Evolutionary conservation across 2,797 vertebrate species (phyloP), one percentile per base, ranked within the genome.

Genomic region (Lophotriccus pileatus): DNA sequence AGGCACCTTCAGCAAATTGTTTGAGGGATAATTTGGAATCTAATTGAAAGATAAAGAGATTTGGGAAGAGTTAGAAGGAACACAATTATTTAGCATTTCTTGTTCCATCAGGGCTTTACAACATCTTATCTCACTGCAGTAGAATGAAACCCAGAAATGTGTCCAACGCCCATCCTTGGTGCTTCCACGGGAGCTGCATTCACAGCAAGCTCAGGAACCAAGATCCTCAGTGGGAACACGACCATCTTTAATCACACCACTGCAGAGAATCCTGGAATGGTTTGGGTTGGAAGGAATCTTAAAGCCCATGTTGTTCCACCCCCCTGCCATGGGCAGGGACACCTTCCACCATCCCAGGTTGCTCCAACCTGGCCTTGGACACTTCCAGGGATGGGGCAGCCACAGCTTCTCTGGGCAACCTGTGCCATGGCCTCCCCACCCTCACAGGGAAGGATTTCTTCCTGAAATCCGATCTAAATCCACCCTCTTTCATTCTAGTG

Each of bases 271-370:
- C 19, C 32, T 7, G 32, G 67, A 36, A 23, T n/a, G 43, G 27
- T 37, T 28, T 89, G 47, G 63, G 32, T 6, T 37, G 56, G 32
- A 37, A 55, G 7, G 49, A 27, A 37, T 32, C 7, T 0, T 1
- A 7, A 28, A 7, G 15, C 16, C 0, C 41, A 28, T 7, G 47
- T 34, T 4, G 4, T 34, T 2, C 70, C 32, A 5, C 39, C 16
- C 6, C 23, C 12, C 39, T 46, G 24, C 17, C 60, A 19, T 5
- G 69, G 39, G 30, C 53, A 81, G 46, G 55, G 63, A 55, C 47
- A 43, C 4, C 12, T 68, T 2, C 55, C 55, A 36, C 27, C 0
- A 0, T 0, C 12, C 36, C 70, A 68, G 22, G 8, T 0, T 7
- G 25, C 55, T 76, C 55, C 69, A 63, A 0, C 32, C 41, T 10